These are phyloP conservation scores for Connochaetes taurinus DNA, from an alignment of 2,113 vertebrate genomes.

Conservation along the genomic window DNA sequence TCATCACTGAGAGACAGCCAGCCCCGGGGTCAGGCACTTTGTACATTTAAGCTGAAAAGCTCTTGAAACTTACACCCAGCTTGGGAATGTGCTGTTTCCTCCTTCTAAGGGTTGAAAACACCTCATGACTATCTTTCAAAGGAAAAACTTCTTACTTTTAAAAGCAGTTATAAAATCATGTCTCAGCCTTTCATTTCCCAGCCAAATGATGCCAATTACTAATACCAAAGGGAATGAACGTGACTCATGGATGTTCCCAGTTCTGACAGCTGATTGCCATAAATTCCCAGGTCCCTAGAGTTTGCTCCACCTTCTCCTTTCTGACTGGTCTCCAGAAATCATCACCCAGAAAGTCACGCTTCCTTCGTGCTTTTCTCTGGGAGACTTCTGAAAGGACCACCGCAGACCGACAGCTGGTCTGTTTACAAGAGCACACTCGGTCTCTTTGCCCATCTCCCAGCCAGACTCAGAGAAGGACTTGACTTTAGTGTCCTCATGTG, in stretches of 20 bases:
- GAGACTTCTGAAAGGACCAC: slow-evolving; percentile 29
- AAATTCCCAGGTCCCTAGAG: neutral
- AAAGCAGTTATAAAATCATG: slow-evolving; percentile 4
- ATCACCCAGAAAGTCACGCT: neutral
- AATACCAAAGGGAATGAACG: neutral
- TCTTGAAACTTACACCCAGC: neutral
- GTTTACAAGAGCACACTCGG: neutral
- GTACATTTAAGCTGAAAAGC: neutral
- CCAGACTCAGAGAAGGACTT: neutral
- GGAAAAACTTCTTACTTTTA: neutral
- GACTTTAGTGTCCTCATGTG: neutral
- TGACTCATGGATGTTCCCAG: slow-evolving; percentile 10
- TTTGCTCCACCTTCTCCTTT: neutral
- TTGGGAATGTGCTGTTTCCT: neutral
- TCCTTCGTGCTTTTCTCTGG: neutral
- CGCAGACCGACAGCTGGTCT: neutral
- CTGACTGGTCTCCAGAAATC: neutral
- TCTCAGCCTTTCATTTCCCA: neutral
- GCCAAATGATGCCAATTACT: neutral
- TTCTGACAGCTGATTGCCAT: neutral
- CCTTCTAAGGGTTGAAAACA: neutral
- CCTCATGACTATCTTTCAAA: neutral
- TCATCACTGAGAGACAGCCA: neutral
- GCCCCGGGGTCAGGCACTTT: neutral
- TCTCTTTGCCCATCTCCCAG: neutral